phyloP scores from a whole-genome alignment of 2,113 vertebrate species.

The Lutjanus erythropterus region DNA sequence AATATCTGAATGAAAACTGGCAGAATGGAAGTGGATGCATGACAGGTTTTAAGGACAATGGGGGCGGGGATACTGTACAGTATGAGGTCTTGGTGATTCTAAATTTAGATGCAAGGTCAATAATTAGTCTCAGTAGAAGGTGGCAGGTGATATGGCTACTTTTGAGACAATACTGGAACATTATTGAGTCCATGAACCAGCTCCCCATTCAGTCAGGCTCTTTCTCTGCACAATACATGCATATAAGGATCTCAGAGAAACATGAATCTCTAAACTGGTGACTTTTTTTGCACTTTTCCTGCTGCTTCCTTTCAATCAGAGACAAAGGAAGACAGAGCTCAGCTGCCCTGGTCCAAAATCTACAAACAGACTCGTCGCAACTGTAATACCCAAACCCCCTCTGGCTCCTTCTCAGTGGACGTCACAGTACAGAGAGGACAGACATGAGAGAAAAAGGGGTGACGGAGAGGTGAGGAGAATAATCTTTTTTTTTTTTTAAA shows the following conservation, averaged over 20 bases:
- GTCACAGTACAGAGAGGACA: constrained; percentile 14
- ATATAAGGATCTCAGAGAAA: background rate
- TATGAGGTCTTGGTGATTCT: constrained; percentile 8
- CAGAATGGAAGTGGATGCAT: background rate
- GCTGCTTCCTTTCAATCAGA: background rate
- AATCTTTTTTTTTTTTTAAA: no score
- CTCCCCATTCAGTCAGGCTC: background rate
- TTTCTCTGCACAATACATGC: background rate
- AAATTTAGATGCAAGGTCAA: constrained; percentile 28
- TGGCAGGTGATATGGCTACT: background rate
- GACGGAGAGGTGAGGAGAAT: background rate
- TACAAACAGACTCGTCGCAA: constrained; percentile 15
- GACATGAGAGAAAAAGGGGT: background rate
- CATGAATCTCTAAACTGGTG: background rate
- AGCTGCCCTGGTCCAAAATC: constrained; percentile 8
- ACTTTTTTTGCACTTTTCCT: background rate
- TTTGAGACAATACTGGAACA: constrained; percentile 4
- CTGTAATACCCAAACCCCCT: constrained; percentile 21
- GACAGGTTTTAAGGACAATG: background rate
- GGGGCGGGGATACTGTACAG: background rate
- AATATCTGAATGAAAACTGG: constrained; percentile 17
- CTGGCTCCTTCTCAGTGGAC: background rate
- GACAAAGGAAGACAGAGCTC: background rate
- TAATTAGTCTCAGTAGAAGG: constrained; percentile 12
- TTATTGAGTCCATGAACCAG: background rate